Evolutionary conservation across 2,113 vertebrate species (phyloP), one percentile per base, ranked within the genome.

Genomic region (Dasyprocta punctata): DNA sequence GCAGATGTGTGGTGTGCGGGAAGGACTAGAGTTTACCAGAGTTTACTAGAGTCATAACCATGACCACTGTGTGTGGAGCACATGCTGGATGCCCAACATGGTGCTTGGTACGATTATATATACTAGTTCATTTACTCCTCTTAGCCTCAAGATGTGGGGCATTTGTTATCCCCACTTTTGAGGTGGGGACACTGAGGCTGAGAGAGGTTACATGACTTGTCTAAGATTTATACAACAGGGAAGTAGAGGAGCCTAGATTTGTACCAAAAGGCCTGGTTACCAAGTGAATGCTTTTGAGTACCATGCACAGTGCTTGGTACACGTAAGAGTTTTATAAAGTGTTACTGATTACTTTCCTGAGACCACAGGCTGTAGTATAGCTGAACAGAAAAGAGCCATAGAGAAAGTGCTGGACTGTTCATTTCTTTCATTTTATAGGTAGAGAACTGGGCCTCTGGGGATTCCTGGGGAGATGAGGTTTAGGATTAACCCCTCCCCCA

Each of bases 111-210:
- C 49, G 19, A 5, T 86, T 78, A 19, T 2, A 0, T 9, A 58
- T 14, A 41, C 12, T 28, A 77, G 24, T 11, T 71, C 24, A 47
- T 52, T 69, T n/a, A 52, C 26, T 80, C 12, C 49, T 96, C 75
- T 58, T 38, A 87, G 11, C n/a, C 44, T 63, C 36, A 41, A 82
- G 24, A 58, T 38, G 44, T n/a, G 36, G 19, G 44, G 4, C 33
- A 20, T 89, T 36, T 54, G 16, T 67, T 47, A 78, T 0, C 4
- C 26, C 54, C 3, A 22, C 41, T 91, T 95, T 85, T 77, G 56
- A 97, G 81, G 80, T 75, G 61, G 58, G 73, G 19, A 95, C 89
- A 95, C 7, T 5, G 44, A 90, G 52, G 47, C 61, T 71, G 41
- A 69, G 83, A 56, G 8, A 49, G 28, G 73, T 47, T 73, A 71